Evolutionary conservation across 2,113 vertebrate genomes (phyloP).

Genomic region (Callionymus lyra): DNA sequence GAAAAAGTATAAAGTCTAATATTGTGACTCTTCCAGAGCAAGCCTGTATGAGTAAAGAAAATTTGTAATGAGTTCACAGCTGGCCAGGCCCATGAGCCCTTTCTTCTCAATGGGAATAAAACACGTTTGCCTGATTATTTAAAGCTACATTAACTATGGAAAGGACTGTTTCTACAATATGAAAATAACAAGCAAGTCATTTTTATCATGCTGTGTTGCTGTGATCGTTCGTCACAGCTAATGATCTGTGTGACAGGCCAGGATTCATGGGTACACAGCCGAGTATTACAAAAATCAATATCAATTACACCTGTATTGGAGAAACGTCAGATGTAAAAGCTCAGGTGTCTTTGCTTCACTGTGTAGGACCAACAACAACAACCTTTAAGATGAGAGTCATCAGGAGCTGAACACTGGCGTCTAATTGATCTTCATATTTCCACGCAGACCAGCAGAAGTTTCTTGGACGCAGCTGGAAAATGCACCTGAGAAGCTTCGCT

Average conservation of each 20-base stretch:
- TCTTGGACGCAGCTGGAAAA: slow-evolving; percentile 13
- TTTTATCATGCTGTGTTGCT: slow-evolving; percentile 4
- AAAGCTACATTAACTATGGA: too few species aligned
- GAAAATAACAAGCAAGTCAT: slow-evolving; percentile 16
- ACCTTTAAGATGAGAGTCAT: slow-evolving; percentile 1
- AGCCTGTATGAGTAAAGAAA: too few species aligned
- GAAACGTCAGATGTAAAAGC: slow-evolving; percentile 53
- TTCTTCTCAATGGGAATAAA: too few species aligned
- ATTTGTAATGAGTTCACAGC: too few species aligned
- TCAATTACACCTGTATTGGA: slow-evolving; percentile 63
- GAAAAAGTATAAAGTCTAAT: too few species aligned
- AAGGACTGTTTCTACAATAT: too few species aligned
- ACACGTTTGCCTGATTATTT: too few species aligned
- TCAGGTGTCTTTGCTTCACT: slow-evolving; percentile 38
- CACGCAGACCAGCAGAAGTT: slow-evolving; percentile 17
- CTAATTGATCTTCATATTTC: slow-evolving; percentile 50
- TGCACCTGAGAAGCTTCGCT: slow-evolving; percentile 12
- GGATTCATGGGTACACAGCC: slow-evolving; percentile 45
- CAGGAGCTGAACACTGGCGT: slow-evolving; percentile 9
- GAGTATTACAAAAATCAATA: slow-evolving; percentile 55
- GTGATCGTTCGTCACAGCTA: slow-evolving; percentile 25
- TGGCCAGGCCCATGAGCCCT: too few species aligned
- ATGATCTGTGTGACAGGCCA: slow-evolving; percentile 51
- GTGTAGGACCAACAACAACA: slow-evolving; percentile 20
- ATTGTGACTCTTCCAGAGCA: too few species aligned